Base-by-base conservation (phyloP, 2,888 invertebrate species). In the Orthosia cruda region DNA sequence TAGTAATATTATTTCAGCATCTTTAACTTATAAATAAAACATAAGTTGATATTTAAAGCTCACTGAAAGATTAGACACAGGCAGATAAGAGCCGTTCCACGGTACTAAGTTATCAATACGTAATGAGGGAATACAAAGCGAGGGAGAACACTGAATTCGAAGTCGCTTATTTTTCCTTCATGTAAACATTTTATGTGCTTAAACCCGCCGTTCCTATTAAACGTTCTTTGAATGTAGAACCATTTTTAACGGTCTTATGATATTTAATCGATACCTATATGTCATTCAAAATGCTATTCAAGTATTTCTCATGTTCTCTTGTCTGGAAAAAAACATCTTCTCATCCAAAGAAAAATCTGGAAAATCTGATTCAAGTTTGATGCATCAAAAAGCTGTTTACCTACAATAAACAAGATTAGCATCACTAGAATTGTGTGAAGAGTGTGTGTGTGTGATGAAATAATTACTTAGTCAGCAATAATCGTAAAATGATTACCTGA, bases 41-140 rank as follows among this genome's bases (percentile, higher is more conserved):
- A 75, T 59, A 68, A 71, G 65, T 68, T 64, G 72, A 83, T 85
- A 84, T 84, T 80, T 81, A 78, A 87, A 77, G 68, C 72, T 80
- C 62, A 79, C 74, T 76, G 80, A 80, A 83, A 80, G 81, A 87
- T 88, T 84, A 88, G 78, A 84, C 64, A 77, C 49, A 71, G 67
- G 74, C 69, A 80, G 83, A 88, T 84, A 88, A 84, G 81, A 85
- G 81, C 81, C 75, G 83, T 81, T 84, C 79, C 78, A 74, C 72
- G 70, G 77, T 73, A 77, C 81, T 80, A 72, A 83, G 76, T 73
- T 80, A 86, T 88, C 83, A 88, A 88, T 88, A 88, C 77, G 70
- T 88, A 87, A 88, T 88, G 86, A 88, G 81, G 74, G 76, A 77
- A 80, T 80, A 83, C 84, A 81, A 84, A 75, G 77, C 81, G 81